These are phyloP conservation scores for Urocyon cinereoargenteus DNA, from an alignment of 2,797 vertebrate genomes.

Conservation along the genomic window DNA sequence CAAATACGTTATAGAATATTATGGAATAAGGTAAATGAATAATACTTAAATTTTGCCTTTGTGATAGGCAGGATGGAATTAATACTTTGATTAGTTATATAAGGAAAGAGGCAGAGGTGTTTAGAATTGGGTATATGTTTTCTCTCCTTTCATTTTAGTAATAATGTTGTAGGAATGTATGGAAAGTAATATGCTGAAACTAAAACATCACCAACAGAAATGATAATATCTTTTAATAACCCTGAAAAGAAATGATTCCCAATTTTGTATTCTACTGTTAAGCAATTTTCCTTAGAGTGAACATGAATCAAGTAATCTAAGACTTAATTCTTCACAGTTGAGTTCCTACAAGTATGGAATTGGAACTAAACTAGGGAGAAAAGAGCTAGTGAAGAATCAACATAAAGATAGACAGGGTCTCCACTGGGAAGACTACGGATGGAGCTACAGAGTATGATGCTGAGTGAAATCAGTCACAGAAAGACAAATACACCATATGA, in stretches of 20 bases:
- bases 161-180: neutral
- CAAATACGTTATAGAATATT: neutral
- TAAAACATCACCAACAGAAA: neutral
- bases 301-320: neutral
- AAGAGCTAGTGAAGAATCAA: neutral
- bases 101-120: neutral
- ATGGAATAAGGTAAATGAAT: neutral
- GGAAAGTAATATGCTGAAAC: neutral
- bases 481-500: neutral
- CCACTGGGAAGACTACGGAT: neutral
- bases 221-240: neutral
- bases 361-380: conserved; percentile 4
- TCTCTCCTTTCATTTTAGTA: neutral
- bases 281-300: conserved; percentile 20
- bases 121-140: neutral
- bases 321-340: neutral
- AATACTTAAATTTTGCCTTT: neutral
- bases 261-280: neutral
- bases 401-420: neutral
- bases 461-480: neutral
- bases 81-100: neutral
- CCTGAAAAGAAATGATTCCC: neutral
- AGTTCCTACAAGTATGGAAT: neutral
- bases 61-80: neutral
- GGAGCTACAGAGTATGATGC: neutral